Conservation (phyloP, 2,888 invertebrate species). For the Acanthosepion esculentum region DNA sequence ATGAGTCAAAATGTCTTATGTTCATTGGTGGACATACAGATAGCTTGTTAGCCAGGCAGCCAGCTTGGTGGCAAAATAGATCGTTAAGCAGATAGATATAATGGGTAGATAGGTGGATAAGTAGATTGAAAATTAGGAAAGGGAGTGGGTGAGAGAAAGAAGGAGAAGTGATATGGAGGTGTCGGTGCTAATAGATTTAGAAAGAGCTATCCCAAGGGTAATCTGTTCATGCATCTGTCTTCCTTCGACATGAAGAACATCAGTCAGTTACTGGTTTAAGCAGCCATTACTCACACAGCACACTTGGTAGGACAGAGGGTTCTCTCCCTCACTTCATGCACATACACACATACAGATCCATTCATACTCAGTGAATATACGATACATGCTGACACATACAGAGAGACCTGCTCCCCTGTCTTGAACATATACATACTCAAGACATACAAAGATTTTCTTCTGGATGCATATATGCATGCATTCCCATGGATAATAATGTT, state of each 20-base stretch:
- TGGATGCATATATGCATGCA: background rate
- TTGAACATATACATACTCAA: background rate
- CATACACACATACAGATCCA: background rate
- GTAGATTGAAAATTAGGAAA: background rate
- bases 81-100: constrained; percentile 33
- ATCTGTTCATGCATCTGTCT: constrained; percentile 14
- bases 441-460: background rate
- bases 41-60: constrained; percentile 16
- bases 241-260: constrained; percentile 33
- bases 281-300: constrained; percentile 33
- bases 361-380: background rate
- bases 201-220: constrained; percentile 33
- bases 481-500: background rate
- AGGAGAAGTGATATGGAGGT: background rate
- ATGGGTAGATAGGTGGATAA: background rate
- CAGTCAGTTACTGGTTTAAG: constrained; percentile 3
- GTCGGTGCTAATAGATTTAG: constrained; percentile 10
- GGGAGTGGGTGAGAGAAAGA: background rate
- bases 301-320: background rate
- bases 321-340: background rate
- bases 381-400: background rate
- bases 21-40: background rate
- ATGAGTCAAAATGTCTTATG: background rate
- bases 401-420: too few relatives aligned
- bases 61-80: background rate